Evolutionary conservation across 2,113 vertebrate genomes (phyloP), one percentile per base, ranked within the genome.

Genomic region (Macquaria australasica): DNA sequence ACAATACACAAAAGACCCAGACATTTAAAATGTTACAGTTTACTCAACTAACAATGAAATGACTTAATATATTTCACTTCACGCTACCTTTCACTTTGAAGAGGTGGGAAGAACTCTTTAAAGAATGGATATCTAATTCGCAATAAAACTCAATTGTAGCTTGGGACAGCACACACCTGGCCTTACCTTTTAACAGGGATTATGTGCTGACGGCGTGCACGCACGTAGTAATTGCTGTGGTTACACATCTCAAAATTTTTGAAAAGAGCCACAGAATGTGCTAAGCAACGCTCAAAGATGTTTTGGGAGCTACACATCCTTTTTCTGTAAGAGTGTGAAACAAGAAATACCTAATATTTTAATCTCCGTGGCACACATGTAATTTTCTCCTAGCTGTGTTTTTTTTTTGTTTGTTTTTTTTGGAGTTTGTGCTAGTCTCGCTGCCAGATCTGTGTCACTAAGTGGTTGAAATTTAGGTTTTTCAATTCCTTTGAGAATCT

Each of bases 341-440:
- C 68, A 66, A 58, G 45, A 73, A 79, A 66, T 14, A 21, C 34
- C 67, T 64, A 9, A 68, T 34, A 23, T 77, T 73, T 86, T 53
- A 69, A 68, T 91, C 80, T 79, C 73, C 25, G 77, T 79, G 74
- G 50, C 76, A 77, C 79, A 70, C 15, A 5, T 66, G 60, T 72
- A 4, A 69, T 73, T 83, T 72, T 18, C 70, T 56, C 53, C 45
- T 2, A 23, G 43, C 87, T 77, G 34, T 62, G n/a, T n/a, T n/a
- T 68, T 82, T 6, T 37, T 4, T 37, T 37, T 37, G 37, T 37
- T 4, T 37, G 37, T 39, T 39, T 34, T 39, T 34, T 34, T 3
- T 16, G 4, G 23, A 81, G n/a, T 55, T 66, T 20, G 48, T 69
- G 14, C 21, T 58, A 18, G 58, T 18, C 63, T 64, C n/a, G 6